Conservation (phyloP, 1,140 invertebrate species). For the Macrosteles quadrilineatus region DNA sequence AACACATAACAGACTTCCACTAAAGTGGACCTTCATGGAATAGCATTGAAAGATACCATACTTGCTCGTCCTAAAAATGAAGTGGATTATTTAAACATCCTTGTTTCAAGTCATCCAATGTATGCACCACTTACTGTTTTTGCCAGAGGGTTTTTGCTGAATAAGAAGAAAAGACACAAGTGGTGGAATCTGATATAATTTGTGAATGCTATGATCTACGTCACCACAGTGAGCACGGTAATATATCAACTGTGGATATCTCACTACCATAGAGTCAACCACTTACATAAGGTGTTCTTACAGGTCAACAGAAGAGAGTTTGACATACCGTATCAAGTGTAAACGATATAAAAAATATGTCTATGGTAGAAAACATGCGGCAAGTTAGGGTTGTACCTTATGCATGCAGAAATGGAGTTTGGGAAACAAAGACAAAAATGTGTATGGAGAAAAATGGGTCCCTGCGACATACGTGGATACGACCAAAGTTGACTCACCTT, state of each 20-base stretch:
- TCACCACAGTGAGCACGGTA: background rate
- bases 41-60: background rate
- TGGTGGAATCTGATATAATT: background rate
- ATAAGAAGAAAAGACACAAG: background rate
- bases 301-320: too few species aligned
- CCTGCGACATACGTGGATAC: too few species aligned
- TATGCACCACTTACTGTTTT: background rate
- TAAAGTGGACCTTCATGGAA: background rate
- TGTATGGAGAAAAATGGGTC: too few species aligned
- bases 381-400: too few species aligned
- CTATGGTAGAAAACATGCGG: too few species aligned
- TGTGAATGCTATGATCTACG: background rate
- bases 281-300: too few species aligned
- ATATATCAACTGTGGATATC: background rate
- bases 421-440: too few species aligned
- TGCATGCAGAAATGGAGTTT: too few species aligned
- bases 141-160: background rate
- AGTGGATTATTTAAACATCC: background rate
- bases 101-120: background rate
- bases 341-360: too few species aligned
- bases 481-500: too few species aligned
- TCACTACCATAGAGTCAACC: background rate
- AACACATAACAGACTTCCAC: too few species aligned
- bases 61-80: background rate
- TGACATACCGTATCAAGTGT: too few species aligned